Evolutionary conservation across 2,888 invertebrate genomes (phyloP).

Genomic region (Metallyticus violacea): DNA sequence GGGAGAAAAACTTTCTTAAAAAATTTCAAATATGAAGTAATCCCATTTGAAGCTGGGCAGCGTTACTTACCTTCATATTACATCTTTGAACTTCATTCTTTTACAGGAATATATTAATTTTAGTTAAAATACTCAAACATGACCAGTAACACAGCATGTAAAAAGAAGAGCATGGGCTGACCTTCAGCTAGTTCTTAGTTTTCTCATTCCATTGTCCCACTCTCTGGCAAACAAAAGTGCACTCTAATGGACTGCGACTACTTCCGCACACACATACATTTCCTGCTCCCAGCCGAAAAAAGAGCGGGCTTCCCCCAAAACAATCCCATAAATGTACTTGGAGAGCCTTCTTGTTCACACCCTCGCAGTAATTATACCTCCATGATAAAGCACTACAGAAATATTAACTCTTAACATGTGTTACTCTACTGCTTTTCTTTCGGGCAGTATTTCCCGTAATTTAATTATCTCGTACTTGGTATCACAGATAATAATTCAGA

Average conservation of each 20-base stretch:
- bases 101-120: too few species aligned
- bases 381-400: not conserved
- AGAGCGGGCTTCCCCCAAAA: not conserved
- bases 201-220: not conserved
- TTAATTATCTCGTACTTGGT: conserved; percentile 4
- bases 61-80: too few species aligned
- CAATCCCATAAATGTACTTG: not conserved
- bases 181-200: not conserved
- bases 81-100: too few species aligned
- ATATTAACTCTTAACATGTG: conserved; percentile 9
- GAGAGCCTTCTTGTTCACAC: not conserved
- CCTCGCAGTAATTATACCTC: not conserved
- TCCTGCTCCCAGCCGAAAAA: not conserved
- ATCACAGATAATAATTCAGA: conserved; percentile 3
- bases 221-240: not conserved
- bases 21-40: too few species aligned
- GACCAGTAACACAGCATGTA: too few species aligned
- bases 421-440: conserved; percentile 4
- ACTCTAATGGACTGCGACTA: not conserved
- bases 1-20: too few species aligned
- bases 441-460: not conserved
- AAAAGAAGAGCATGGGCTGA: not conserved
- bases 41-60: too few species aligned
- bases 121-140: too few species aligned
- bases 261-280: too few species aligned